Conservation (phyloP, 2,888 invertebrate species). For the Dasypogon diadema region DNA sequence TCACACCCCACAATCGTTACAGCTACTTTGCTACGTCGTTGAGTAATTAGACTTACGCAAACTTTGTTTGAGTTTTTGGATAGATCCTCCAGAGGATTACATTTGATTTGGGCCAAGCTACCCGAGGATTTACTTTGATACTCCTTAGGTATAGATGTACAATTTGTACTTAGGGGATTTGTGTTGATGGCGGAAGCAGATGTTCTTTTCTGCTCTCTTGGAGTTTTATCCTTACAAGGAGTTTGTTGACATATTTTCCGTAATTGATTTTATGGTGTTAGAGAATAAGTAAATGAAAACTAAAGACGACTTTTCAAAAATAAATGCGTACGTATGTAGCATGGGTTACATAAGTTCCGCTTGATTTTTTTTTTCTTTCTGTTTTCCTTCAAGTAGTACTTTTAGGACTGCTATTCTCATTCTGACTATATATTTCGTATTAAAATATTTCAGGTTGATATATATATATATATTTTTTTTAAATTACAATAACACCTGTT, state of each 20-base stretch:
- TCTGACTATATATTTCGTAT: too few relatives aligned
- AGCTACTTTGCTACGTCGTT: slow-evolving; percentile 18
- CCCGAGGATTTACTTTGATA: slow-evolving; percentile 48
- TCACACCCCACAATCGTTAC: not conserved
- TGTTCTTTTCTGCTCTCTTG: slow-evolving; percentile 23
- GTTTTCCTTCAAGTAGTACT: too few relatives aligned
- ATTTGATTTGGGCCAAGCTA: slow-evolving; percentile 45
- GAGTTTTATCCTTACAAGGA: slow-evolving; percentile 20
- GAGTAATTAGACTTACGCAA: slow-evolving; percentile 48
- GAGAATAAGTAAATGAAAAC: too few relatives aligned
- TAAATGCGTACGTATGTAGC: too few relatives aligned
- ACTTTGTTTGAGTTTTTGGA: slow-evolving; percentile 50
- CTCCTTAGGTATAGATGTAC: slow-evolving; percentile 32
- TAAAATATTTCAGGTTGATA: too few relatives aligned
- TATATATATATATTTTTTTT: too few relatives aligned
- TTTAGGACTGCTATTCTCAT: too few relatives aligned
- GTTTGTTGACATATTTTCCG: slow-evolving; percentile 45
- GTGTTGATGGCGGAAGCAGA: slow-evolving; percentile 35
- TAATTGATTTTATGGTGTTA: slow-evolving; percentile 21
- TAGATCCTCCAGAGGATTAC: slow-evolving; percentile 46
- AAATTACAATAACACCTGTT: too few relatives aligned
- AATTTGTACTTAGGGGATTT: slow-evolving; percentile 45
- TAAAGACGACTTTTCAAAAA: too few relatives aligned
- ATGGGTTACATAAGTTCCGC: too few relatives aligned
- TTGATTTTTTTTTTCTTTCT: too few relatives aligned